A percentile compares a stretch with the other conserved stretches of the same genome.
Evolutionary conservation across 2,888 invertebrate species (phyloP).

Genomic region (Idaea dimidiata): DNA sequence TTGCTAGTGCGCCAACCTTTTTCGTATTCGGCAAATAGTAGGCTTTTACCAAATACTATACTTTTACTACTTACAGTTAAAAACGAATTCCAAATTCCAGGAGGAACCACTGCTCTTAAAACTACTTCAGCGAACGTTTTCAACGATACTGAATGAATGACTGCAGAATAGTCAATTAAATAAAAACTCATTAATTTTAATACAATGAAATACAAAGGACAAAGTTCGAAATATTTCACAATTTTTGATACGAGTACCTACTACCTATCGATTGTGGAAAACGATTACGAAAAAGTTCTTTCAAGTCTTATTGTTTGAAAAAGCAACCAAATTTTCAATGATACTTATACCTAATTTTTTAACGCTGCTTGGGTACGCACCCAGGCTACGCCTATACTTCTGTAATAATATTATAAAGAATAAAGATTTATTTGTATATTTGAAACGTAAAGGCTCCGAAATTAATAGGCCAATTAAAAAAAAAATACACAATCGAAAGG

Average conservation of each 20-base stretch:
- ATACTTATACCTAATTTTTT: neutral
- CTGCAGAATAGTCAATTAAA: slow-evolving; percentile 37
- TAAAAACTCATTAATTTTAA: slow-evolving; percentile 25
- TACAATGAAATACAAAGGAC: slow-evolving; percentile 44
- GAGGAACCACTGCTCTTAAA: neutral
- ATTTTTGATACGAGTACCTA: slow-evolving; percentile 22
- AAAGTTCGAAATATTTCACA: slow-evolving; percentile 47
- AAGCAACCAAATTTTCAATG: neutral
- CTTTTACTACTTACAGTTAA: neutral
- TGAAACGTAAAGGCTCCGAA: too few species aligned
- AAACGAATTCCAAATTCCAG: neutral
- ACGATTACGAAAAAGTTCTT: neutral
- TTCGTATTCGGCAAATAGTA: too few species aligned
- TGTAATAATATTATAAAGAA: too few species aligned
- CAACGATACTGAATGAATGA: slow-evolving; percentile 35
- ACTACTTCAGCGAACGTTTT: slow-evolving; percentile 4
- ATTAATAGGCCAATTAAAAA: too few species aligned
- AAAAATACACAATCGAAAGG: too few species aligned
- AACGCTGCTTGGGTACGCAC: too few species aligned
- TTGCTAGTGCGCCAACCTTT: too few species aligned
- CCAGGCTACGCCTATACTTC: too few species aligned
- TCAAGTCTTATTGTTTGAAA: neutral
- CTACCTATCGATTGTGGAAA: slow-evolving; percentile 1
- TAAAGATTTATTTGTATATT: too few species aligned
- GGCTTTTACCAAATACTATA: too few species aligned